Evolutionary conservation across 2,888 invertebrate genomes (phyloP).

Genomic region (Petrolisthes manimaculis): DNA sequence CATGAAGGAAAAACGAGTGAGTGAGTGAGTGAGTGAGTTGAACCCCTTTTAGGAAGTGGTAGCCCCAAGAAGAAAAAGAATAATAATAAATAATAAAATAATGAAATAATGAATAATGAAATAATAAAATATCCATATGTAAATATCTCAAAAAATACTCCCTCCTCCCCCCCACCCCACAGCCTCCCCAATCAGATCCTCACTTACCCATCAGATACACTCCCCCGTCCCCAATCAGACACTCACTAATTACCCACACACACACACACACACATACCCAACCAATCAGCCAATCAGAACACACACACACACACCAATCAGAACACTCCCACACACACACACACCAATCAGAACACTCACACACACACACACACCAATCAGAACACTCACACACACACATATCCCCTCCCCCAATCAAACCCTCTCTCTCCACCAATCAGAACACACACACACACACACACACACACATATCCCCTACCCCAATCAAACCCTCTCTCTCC

Average conservation of each 20-base stretch:
- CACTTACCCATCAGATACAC: too few species aligned
- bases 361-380: not conserved
- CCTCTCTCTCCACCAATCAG: not conserved
- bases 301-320: not conserved
- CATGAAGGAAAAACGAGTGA: too few species aligned
- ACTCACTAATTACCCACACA: not conserved
- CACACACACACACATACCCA: not conserved
- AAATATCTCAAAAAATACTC: too few species aligned
- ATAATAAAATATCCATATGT: too few species aligned
- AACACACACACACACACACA: conserved; percentile 18
- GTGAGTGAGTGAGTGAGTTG: too few species aligned
- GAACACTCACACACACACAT: not conserved
- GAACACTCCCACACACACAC: not conserved
- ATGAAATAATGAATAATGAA: not conserved
- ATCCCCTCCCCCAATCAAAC: not conserved
- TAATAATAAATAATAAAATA: conserved; percentile 1
- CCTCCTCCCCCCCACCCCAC: too few species aligned
- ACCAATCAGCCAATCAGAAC: not conserved
- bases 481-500: not conserved
- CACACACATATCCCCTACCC: not conserved
- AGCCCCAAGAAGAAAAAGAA: too few species aligned
- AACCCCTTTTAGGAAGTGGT: too few species aligned
- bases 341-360: not conserved
- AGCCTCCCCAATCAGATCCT: too few species aligned
- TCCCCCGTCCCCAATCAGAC: too few species aligned